Base-by-base conservation (phyloP, 2,888 invertebrate species). In the Stenoptilia bipunctidactyla region DNA sequence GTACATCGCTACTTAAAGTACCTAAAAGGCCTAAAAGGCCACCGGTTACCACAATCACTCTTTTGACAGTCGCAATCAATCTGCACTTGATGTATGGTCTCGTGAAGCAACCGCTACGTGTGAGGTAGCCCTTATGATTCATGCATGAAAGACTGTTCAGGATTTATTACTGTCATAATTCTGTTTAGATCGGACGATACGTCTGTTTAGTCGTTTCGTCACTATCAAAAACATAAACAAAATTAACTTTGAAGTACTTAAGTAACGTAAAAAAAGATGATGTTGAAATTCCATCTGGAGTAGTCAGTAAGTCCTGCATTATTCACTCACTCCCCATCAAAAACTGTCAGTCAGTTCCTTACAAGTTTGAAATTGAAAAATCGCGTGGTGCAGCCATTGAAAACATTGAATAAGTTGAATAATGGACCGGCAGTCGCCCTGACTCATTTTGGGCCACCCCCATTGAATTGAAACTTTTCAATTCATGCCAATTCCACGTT, bases 31-130 rank as follows among this genome's bases (percentile, higher is more conserved):
- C 65, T 68, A 66, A 63, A 70, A 62, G 71, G 73, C 66, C 58
- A 69, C 60, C 70, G 65, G 66, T 77, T 74, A 69, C 67, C 74
- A 76, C 79, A 75, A 80, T 82, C 79, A 77, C 53, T 51, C 64
- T 63, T 72, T 73, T 77, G 82, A 82, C 83, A 82, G 79, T 76
- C 74, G 80, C 80, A 79, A 82, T 83, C 80, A 77, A 83, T 83
- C 82, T 79, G 64, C 43, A 12, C 45, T 64, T 79, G 80, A 83
- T 82, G 77, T 70, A 82, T 74, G 77, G 71, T 67, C 67, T 69
- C 63, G 73, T 75, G 61, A 61, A 49, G 34, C 43, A 51, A 46
- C 45, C 44, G 49, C 45, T 41, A 53, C 55, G 61, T 53, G 66
- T 67, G 72, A 67, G 73, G 76, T 70, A 72, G 73, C 60, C 20